Conservation (phyloP, 2,888 invertebrate species). For the Rhagophthalmus giganteus region DNA sequence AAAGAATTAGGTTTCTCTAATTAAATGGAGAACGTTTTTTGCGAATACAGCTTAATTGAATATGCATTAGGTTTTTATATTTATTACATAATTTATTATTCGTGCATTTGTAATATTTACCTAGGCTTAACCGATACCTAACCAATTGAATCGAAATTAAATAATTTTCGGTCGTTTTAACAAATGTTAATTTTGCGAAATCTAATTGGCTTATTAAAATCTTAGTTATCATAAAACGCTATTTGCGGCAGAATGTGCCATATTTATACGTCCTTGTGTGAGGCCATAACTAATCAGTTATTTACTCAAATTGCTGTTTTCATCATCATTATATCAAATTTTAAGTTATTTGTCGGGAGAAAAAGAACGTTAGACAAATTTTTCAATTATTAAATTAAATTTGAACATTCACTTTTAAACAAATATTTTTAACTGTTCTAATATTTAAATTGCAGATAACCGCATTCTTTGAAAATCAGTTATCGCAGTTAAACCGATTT, state of each 20-base stretch:
- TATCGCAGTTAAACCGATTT: no score
- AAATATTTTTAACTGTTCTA: no score
- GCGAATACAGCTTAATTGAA: not conserved
- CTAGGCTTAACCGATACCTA: not conserved
- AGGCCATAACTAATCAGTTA: constrained; percentile 6
- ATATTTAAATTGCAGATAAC: no score
- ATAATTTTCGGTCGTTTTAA: no score
- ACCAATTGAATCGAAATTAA: constrained; percentile 9
- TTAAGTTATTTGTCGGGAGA: not conserved
- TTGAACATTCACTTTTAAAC: no score
- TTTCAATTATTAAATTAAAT: no score
- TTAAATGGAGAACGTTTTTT: no score
- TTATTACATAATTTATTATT: no score
- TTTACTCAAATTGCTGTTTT: constrained; percentile 1
- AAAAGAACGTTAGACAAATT: no score
- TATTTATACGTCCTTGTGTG: constrained; percentile 6
- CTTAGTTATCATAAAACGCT: constrained; percentile 3
- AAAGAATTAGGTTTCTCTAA: no score
- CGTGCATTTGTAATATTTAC: constrained; percentile 1
- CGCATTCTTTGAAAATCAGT: no score
- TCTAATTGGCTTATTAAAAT: constrained; percentile 4
- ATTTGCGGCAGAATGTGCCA: constrained; percentile 5
- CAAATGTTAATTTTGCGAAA: constrained; percentile 2
- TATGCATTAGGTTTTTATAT: not conserved
- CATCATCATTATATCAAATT: constrained; percentile 7